Base-by-base conservation (phyloP, 2,113 vertebrate species). In the Petromus typicus region DNA sequence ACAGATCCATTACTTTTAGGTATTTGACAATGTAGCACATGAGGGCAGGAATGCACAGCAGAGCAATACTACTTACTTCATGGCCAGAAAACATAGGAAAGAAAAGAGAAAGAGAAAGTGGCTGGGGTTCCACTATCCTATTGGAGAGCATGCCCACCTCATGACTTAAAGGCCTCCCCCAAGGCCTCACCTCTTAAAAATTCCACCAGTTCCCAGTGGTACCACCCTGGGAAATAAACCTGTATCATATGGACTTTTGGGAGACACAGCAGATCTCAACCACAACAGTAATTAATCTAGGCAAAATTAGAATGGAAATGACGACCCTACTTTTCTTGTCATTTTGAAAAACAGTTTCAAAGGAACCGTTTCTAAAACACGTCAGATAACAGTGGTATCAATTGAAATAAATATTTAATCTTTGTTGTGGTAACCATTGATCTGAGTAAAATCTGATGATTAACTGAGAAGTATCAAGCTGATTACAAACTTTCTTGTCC, bases 321-420 rank as follows among this genome's bases (percentile, higher is more conserved):
- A 32, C 48, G n/a, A 63, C 27, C 16, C 23, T 66, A 20, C 10
- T 63, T 87, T 66, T 90, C 37, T 51, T 51, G 2, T 45, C 48
- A 45, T 78, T 90, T 83, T 79, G 63, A 94, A 83, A 87, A 18
- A 54, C 16, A 56, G 13, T 34, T 79, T 96, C 80, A 83, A 93
- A 85, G 32, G 37, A 64, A 4, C 30, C 40, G 3, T 73, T 27
- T 45, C 63, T 32, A 87, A 94, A 90, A 57, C 75, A 54, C 27
- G 79, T 56, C 64, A 80, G 61, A 63, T 34, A 57, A 45, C n/a
- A 5, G 3, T 59, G 13, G n/a, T 17, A 63, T 83, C 86, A 75
- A 8, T 23, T 57, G 66, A 90, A 87, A 61, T 69, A 69, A 88
- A 48, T 66, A 37, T 27, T 34, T 40, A n/a, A 45, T 32, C 10